phyloP scores from a whole-genome alignment of 2,797 vertebrate species.

The Mormyrops boulengeri region DNA sequence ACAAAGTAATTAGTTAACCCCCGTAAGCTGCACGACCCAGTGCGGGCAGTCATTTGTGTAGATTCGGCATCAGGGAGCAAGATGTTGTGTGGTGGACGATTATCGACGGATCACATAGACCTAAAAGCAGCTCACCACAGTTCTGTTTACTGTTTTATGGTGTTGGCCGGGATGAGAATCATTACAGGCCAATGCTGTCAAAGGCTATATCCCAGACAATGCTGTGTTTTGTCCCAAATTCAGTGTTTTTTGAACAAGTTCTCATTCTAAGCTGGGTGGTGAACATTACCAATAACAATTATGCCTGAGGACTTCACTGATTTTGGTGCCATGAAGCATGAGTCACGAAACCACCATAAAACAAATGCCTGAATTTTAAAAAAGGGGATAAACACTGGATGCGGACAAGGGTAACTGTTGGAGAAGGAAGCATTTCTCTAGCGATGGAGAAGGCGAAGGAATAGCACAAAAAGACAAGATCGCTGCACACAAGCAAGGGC shows the following conservation, averaged over 20 bases:
- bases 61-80: not conserved
- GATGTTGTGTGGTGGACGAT: not conserved
- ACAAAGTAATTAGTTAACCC: not conserved
- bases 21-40: not conserved
- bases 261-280: not conserved
- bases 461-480: not conserved
- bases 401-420: not conserved
- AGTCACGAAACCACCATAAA: slow-evolving; percentile 12
- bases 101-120: not conserved
- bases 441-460: not conserved
- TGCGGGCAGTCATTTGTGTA: not conserved
- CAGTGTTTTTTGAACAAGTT: slow-evolving; percentile 1
- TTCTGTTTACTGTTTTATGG: not conserved
- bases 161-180: not conserved
- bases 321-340: not conserved
- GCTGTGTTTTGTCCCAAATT: not conserved
- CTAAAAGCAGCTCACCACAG: not conserved
- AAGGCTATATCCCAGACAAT: not conserved
- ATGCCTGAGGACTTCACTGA: not conserved
- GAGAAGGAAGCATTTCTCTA: not conserved
- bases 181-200: slow-evolving; percentile 2
- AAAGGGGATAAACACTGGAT: not conserved
- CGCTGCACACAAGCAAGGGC: not conserved
- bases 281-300: not conserved
- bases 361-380: not conserved